These are phyloP conservation scores for Macropodus opercularis DNA, from an alignment of 2,797 vertebrate species.

Conservation along the genomic window DNA sequence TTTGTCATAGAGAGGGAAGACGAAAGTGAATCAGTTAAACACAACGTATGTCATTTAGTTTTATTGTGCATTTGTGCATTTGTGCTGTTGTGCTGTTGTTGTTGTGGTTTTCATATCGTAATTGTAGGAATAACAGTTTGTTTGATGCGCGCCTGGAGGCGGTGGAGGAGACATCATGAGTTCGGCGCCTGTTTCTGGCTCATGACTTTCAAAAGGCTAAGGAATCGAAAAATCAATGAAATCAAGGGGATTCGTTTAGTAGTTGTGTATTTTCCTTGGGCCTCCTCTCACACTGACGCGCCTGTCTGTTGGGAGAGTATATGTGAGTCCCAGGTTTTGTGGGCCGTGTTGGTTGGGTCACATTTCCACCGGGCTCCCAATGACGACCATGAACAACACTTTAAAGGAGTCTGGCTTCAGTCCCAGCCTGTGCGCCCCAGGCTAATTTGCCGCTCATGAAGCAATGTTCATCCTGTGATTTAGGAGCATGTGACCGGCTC, in stretches of 20 bases:
- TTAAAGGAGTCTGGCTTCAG: neutral
- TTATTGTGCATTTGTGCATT: too few relatives aligned
- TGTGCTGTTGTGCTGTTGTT: too few relatives aligned
- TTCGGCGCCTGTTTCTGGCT: conserved; percentile 3
- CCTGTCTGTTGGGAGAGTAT: too few relatives aligned
- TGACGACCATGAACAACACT: neutral
- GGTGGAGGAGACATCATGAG: neutral
- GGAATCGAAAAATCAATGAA: too few relatives aligned
- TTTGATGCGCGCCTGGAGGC: conserved; percentile 1
- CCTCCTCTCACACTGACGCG: too few relatives aligned
- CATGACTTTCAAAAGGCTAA: neutral
- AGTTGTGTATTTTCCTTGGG: neutral
- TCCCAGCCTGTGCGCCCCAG: neutral
- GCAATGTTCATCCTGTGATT: conserved; percentile 43
- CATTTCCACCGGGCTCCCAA: neutral
- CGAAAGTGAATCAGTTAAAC: too few relatives aligned
- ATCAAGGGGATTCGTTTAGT: neutral
- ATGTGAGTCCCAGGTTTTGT: neutral
- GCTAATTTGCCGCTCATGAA: neutral
- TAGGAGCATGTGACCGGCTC: conserved; percentile 71
- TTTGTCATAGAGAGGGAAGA: too few relatives aligned
- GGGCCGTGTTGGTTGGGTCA: neutral
- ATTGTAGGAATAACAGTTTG: conserved; percentile 19
- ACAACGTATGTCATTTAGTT: too few relatives aligned
- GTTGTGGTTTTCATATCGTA: conserved; percentile 11